These are phyloP conservation scores for Aurelia sp. DNA, from an alignment of 30 jellyfish, hydroid and myxozoan species.

Conservation along the genomic window DNA sequence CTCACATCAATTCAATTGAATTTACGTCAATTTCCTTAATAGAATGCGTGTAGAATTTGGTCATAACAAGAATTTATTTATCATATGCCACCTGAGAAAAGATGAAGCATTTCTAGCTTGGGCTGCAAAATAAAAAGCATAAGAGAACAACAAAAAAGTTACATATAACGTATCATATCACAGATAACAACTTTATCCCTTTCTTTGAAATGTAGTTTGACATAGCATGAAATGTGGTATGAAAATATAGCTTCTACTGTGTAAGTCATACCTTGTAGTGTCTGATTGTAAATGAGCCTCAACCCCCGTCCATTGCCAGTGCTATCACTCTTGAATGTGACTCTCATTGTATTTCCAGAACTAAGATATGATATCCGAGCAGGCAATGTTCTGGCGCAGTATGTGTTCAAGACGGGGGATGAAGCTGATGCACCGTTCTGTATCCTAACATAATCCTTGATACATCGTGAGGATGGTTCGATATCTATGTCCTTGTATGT, in stretches of 20 bases:
- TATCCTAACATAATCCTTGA: slow-evolving; percentile 56
- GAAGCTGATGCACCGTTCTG: slow-evolving; percentile 61
- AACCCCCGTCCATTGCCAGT: slow-evolving; percentile 66
- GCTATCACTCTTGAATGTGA: slow-evolving; percentile 52
- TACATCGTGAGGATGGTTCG: slow-evolving; percentile 54
- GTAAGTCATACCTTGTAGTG: slow-evolving; percentile 40
- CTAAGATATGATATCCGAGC: slow-evolving; percentile 34
- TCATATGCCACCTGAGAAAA: no score
- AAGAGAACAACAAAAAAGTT: no score
- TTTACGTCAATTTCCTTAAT: no score
- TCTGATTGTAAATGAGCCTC: slow-evolving; percentile 37
- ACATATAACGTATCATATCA: no score
- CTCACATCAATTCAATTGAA: no score
- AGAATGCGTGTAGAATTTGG: no score
- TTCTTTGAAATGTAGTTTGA: no score
- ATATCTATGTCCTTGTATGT: slow-evolving; percentile 44
- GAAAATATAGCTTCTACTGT: neutral
- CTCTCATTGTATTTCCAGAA: slow-evolving; percentile 43
- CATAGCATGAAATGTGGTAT: no score
- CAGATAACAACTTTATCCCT: no score
- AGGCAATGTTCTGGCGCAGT: slow-evolving; percentile 51
- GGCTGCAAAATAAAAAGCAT: no score
- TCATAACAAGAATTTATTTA: no score
- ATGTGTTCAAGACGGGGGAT: slow-evolving; percentile 51
- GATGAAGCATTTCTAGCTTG: no score